Percentiles rank a stretch among this genome's conserved stretches.
Conservation (phyloP, 2,113 vertebrate genomes). For the Zapus hudsonius region DNA sequence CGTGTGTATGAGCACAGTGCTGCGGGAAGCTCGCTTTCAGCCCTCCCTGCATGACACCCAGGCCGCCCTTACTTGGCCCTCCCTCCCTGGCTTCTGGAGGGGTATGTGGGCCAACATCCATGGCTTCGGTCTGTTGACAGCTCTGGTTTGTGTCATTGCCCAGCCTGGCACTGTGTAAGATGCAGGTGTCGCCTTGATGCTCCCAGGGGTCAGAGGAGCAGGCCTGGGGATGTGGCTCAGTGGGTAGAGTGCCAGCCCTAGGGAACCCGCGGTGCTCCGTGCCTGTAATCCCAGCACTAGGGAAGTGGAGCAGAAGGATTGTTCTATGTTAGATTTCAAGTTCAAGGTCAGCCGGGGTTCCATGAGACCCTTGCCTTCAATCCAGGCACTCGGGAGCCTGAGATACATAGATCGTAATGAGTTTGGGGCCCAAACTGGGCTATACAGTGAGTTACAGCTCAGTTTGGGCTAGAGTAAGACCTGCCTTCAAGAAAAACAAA, state of each 20-base stretch:
- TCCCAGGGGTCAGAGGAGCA: fast-evolving
- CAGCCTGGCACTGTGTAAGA: neutral
- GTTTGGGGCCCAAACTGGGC: neutral
- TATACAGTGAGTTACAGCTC: neutral
- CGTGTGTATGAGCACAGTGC: neutral
- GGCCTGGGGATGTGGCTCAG: neutral
- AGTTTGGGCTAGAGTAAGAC: neutral
- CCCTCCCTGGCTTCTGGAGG: neutral
- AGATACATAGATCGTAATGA: too few relatives aligned
- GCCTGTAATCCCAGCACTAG: neutral
- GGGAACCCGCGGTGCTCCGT: too few relatives aligned
- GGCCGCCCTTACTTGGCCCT: neutral
- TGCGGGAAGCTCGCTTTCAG: neutral
- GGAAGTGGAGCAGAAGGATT: too few relatives aligned
- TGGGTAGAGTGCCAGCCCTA: too few relatives aligned
- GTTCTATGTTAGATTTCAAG: too few relatives aligned
- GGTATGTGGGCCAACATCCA: fast-evolving
- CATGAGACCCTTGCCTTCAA: too few relatives aligned
- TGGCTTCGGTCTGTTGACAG: neutral
- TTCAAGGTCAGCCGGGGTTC: too few relatives aligned
- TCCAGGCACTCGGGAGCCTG: fast-evolving
- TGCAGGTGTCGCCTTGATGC: fast-evolving
- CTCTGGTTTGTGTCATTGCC: neutral
- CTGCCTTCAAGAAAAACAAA: neutral
- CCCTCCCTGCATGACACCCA: neutral